Evolutionary conservation across 2,113 vertebrate genomes (phyloP), one percentile per base, ranked within the genome.

Genomic region (Oncorhynchus nerka): DNA sequence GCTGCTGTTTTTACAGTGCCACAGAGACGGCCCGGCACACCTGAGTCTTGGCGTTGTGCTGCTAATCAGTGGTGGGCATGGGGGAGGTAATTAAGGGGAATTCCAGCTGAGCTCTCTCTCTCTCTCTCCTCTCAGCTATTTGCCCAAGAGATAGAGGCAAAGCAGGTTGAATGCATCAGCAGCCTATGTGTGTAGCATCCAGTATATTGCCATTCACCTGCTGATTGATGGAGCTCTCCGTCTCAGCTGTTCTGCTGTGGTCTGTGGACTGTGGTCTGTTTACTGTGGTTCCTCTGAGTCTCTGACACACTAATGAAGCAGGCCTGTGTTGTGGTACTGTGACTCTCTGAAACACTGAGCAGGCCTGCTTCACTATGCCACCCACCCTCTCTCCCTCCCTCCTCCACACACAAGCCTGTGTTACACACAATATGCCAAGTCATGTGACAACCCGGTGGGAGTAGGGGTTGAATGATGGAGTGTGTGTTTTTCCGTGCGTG

Each of bases 51-150:
- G 59, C n/a, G 7, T n/a, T 62, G 59, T 22, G 59, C 59, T 24
- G 59, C 59, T 62, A 16, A 62, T 62, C 59, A 62, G 59, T 62
- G 51, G 51, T 55, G 51, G 16, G 45, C 39, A 28, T 57, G 39
- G 30, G 72, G 79, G 69, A 70, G 73, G 77, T 78, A 75, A 87
- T 85, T 85, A 87, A 83, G 69, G 67, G 71, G 79, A 75, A 78
- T 74, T 80, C 79, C 81, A 84, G 81, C 74, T 81, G 80, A 84
- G 72, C 74, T 0, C 77, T 73, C 15, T 39, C 34, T 8, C 77
- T 57, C 65, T 75, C 78, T 71, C 6, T n/a, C 19, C 8, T 28
- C 76, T 9, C 59, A n/a, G 59, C 59, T 62, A 22, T 57, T 57
- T 57, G 59, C 83, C 80, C 68, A 65, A 70, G 81, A 81, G 69